Evolutionary conservation across 2,113 vertebrate species (phyloP).

Genomic region (Deroptyus accipitrinus): DNA sequence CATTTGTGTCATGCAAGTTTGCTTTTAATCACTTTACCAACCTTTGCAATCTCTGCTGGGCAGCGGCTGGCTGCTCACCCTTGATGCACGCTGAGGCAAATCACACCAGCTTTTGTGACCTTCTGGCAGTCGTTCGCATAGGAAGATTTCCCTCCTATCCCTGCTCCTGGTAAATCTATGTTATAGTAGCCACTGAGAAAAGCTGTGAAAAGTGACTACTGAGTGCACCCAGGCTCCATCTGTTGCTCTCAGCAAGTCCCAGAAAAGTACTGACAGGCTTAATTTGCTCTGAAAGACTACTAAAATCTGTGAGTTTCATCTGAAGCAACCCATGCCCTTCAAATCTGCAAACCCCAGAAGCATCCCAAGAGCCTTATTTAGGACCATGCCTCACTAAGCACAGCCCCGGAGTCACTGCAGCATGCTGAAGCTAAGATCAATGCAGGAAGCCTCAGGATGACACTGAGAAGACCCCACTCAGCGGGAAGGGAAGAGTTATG

Average conservation of each 20-base stretch:
- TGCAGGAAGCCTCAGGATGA: background rate
- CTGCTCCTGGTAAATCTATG: background rate
- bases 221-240: background rate
- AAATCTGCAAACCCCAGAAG: background rate
- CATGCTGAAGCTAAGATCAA: fast-evolving
- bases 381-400: background rate
- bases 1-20: background rate
- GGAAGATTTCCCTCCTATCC: background rate
- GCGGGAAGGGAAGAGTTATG: background rate
- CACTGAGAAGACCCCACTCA: background rate
- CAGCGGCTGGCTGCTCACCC: background rate
- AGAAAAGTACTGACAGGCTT: background rate
- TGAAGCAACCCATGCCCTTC: background rate
- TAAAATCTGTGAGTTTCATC: background rate
- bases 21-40: background rate
- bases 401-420: fast-evolving
- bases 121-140: background rate
- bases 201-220: background rate
- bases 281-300: background rate
- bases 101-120: background rate
- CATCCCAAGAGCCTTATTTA: background rate
- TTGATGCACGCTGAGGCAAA: background rate
- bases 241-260: background rate
- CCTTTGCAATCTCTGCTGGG: background rate
- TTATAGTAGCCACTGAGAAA: background rate